Base-by-base conservation (phyloP, 2,888 invertebrate species). In the Chrysolina oricalcia region DNA sequence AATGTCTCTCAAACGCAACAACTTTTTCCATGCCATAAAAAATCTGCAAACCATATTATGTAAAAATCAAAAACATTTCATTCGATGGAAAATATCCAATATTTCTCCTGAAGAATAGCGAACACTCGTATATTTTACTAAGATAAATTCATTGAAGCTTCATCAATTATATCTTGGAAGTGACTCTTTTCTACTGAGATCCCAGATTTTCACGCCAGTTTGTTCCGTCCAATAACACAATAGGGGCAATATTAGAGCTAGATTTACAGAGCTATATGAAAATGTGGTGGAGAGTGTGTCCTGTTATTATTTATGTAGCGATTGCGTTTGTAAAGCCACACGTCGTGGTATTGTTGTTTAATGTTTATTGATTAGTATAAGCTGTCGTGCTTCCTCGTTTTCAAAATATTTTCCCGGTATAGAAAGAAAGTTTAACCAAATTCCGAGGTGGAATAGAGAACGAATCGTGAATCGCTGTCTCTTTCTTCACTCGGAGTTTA, bases 341-440 rank as follows among this genome's bases (percentile, higher is more conserved):
- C 71, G 0, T 19, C 72, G 79, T 75, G 79, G 80, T 68, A 76
- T 77, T 80, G 80, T 80, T 80, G 80, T 78, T 80, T 77, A 77
- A 77, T 77, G 75, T 80, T 80, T 80, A 75, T 80, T 76, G 67
- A 76, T 74, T 84, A 86, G 83, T 73, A 76, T 83, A 83, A 81
- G 83, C 78, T 81, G 80, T 80, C 75, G 88, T 87, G 88, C 88
- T 88, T 88, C 88, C 88, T 87, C 71, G 82, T 87, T 85, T 85
- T 80, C 72, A 76, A 73, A 70, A 65, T 76, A 59, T 67, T 78
- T 77, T 85, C 85, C 84, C 83, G 85, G 84, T 84, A 82, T 82
- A 82, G 79, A 78, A 77, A 73, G 76, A 78, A 78, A 78, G 81
- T 77, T 83, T 77, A 35, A 77, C 81, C 84, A 83, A 83, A 83